These are phyloP conservation scores for Bos javanicus DNA, from an alignment of 2,113 vertebrate genomes.

Conservation along the genomic window DNA sequence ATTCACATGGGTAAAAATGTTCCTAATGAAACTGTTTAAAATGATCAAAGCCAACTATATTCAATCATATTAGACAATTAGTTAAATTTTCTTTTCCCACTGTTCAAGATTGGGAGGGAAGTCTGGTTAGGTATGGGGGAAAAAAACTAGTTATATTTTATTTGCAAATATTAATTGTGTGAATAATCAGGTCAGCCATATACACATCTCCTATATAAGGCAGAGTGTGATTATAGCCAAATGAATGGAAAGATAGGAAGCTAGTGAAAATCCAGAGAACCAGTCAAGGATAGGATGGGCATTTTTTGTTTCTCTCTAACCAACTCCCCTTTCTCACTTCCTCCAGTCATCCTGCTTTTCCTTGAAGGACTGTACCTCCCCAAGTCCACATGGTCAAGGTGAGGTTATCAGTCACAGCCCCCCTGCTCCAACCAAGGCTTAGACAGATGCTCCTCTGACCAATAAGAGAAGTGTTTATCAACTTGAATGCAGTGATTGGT, in stretches of 20 bases:
- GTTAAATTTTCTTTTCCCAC: background rate
- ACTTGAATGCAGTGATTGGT: background rate
- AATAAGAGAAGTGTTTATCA: background rate
- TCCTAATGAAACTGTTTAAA: background rate
- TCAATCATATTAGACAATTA: background rate
- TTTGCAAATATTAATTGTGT: background rate
- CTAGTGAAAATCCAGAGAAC: background rate
- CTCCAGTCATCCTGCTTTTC: background rate
- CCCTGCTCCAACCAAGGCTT: background rate
- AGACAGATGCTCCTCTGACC: background rate
- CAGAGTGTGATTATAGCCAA: background rate
- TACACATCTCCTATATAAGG: background rate
- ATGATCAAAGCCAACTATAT: background rate
- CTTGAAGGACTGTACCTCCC: background rate
- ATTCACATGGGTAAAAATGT: background rate
- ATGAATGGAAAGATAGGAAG: background rate
- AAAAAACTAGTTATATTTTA: background rate
- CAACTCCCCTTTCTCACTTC: background rate
- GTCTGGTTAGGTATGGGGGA: background rate
- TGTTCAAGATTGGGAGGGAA: background rate
- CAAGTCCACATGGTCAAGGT: background rate
- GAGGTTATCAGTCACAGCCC: background rate
- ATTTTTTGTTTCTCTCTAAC: background rate
- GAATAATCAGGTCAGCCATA: background rate
- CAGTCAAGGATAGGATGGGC: background rate